Conservation (phyloP, 2,888 invertebrate species). For the Aphidius colemani region DNA sequence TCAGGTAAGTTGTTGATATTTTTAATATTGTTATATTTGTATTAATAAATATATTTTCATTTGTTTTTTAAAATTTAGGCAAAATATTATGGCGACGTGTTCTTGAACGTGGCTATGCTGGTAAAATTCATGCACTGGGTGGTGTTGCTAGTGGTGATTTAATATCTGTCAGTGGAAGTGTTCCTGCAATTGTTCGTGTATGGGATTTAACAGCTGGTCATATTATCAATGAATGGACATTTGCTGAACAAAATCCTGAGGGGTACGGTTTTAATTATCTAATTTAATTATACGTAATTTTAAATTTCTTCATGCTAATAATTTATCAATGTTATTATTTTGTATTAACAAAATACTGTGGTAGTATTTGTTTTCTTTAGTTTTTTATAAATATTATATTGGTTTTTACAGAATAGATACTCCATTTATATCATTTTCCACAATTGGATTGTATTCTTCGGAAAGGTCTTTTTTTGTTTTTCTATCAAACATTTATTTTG, state of each 20-base stretch:
- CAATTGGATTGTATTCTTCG: slow-evolving; percentile 53
- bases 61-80: slow-evolving; percentile 60
- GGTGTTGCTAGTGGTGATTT: slow-evolving; percentile 70
- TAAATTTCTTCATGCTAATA: slow-evolving; percentile 13
- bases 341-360: not conserved
- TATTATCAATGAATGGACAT: slow-evolving; percentile 76
- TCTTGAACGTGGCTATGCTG: slow-evolving; percentile 69
- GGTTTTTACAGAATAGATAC: slow-evolving; percentile 54
- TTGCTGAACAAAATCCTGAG: slow-evolving; percentile 55
- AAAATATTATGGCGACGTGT: slow-evolving; percentile 84
- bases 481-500: slow-evolving; percentile 1
- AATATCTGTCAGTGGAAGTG: slow-evolving; percentile 76
- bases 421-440: slow-evolving; percentile 56
- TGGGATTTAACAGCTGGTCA: slow-evolving; percentile 79
- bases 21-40: slow-evolving; percentile 1
- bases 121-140: slow-evolving; percentile 71
- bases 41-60: slow-evolving; percentile 12
- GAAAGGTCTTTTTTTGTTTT: slow-evolving; percentile 49
- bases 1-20: slow-evolving; percentile 64
- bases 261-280: slow-evolving; percentile 39
- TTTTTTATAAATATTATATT: slow-evolving; percentile 25
- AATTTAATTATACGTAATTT: not conserved
- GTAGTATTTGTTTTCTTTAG: not conserved
- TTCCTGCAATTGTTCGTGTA: slow-evolving; percentile 74
- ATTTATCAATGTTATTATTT: slow-evolving; percentile 11